Conservation (phyloP, 2,888 invertebrate species). For the Parasteatoda lunata region DNA sequence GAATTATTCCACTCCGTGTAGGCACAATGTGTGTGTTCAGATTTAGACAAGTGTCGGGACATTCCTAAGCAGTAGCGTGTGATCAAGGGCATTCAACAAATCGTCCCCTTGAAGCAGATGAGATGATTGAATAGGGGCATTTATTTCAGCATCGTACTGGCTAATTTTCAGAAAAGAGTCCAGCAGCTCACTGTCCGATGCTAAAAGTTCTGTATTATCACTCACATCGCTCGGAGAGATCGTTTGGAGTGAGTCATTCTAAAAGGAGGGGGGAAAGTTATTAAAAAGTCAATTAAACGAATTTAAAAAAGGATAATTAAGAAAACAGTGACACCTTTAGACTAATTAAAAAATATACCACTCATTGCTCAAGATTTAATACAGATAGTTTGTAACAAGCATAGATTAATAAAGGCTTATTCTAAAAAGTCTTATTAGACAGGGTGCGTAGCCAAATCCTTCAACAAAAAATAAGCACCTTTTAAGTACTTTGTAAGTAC, state of each 20-base stretch:
- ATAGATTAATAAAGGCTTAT: too few relatives aligned
- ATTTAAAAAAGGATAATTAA: too few relatives aligned
- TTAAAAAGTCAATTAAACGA: too few relatives aligned
- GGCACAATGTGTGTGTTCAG: conserved; percentile 50
- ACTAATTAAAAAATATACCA: too few relatives aligned
- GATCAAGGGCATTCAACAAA: conserved; percentile 59
- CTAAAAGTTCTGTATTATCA: conserved; percentile 33
- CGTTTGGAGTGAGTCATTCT: neutral
- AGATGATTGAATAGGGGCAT: conserved; percentile 50
- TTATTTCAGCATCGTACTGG: conserved; percentile 59
- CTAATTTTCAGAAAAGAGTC: conserved; percentile 54
- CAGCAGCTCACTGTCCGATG: conserved; percentile 55
- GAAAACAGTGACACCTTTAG: too few relatives aligned
- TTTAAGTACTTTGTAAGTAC: too few relatives aligned
- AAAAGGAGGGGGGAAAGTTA: conserved; percentile 39
- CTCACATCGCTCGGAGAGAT: too few relatives aligned
- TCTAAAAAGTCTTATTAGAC: too few relatives aligned
- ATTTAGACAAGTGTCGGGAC: conserved; percentile 32
- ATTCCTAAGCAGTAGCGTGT: conserved; percentile 47
- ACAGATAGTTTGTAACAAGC: too few relatives aligned
- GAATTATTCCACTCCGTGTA: conserved; percentile 53
- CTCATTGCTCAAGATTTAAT: too few relatives aligned
- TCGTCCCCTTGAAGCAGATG: conserved; percentile 56
- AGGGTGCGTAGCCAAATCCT: too few relatives aligned
- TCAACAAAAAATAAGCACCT: too few relatives aligned